These are phyloP conservation scores for Procapra przewalskii DNA, from an alignment of 2,113 vertebrate species.

Conservation along the genomic window DNA sequence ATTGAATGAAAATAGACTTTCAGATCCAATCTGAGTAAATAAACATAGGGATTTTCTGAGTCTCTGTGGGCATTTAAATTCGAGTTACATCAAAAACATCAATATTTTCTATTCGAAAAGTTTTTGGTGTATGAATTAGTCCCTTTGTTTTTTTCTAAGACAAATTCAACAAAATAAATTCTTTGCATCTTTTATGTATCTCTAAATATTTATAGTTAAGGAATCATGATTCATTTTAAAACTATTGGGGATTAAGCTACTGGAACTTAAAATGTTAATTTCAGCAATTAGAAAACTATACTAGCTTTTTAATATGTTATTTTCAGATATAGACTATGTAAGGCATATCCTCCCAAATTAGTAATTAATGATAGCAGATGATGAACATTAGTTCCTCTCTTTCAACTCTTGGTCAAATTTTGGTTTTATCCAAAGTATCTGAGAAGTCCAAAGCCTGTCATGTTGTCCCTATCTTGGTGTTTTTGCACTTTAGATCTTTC, in stretches of 20 bases:
- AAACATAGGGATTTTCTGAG: constrained; percentile 31
- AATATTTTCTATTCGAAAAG: neutral
- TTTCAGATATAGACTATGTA: neutral
- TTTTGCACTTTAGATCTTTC: neutral
- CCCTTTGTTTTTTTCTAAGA: neutral
- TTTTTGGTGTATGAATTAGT: constrained; percentile 23
- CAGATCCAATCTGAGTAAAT: constrained; percentile 52
- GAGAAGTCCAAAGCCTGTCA: neutral
- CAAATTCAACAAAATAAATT: neutral
- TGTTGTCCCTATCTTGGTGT: neutral
- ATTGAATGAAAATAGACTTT: constrained; percentile 39
- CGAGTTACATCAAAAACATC: constrained; percentile 5
- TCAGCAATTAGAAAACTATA: neutral
- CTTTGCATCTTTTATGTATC: neutral
- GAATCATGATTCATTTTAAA: neutral
- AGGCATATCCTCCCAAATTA: neutral
- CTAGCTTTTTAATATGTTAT: neutral
- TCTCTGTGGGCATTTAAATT: constrained; percentile 57
- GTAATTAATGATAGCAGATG: neutral
- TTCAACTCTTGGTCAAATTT: neutral
- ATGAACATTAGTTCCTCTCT: neutral
- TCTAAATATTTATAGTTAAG: constrained; percentile 8
- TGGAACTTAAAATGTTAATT: constrained; percentile 30
- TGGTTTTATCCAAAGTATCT: neutral
- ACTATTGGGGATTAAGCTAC: neutral